Evolutionary conservation across 2,888 invertebrate species (phyloP), one percentile per base, ranked within the genome.

Genomic region (Resseliella maxima): DNA sequence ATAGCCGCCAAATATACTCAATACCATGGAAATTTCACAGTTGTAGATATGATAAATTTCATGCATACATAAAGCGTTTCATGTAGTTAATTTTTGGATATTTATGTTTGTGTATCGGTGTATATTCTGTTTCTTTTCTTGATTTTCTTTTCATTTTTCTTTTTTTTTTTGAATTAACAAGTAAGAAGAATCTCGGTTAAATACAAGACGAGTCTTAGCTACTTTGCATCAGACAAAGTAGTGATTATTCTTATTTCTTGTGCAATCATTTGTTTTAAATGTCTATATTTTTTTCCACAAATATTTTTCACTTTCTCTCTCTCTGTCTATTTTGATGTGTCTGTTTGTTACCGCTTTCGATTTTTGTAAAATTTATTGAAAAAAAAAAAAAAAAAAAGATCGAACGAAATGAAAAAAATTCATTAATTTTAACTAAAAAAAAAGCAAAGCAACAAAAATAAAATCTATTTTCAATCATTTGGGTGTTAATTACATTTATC

Each of bases 91-190:
- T 50, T 50, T 50, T 24, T 59, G 24, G 59, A 59, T 59, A 59
- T 59, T 41, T 72, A 59, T 72, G 72, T 72, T 31, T 72, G 72
- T 72, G 72, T 72, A 72, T 72, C 72, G 72, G 72, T 72, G 72
- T 72, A 72, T 72, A 15, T 72, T 72, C n/a, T n/a, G n/a, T n/a
- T n/a, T n/a, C n/a, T n/a, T n/a, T n/a, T n/a, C n/a, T n/a, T n/a
- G n/a, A n/a, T n/a, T n/a, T n/a, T n/a, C n/a, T n/a, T n/a, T n/a
- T n/a, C n/a, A n/a, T n/a, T n/a, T n/a, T n/a, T n/a, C n/a, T n/a
- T n/a, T 72, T 72, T 72, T 31, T 1, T 3, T 1, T 59, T 24
- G 3, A 59, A 50, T 50, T 18, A 50, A 50, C 10, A 59, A 72
- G 35, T 31, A 6, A 0, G 72, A 72, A 41, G 12, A 72, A n/a